Percentiles rank a stretch among this genome's conserved stretches.
Evolutionary conservation across 2,888 invertebrate species (phyloP).

Genomic region (Scrobipalpa atriplicella): DNA sequence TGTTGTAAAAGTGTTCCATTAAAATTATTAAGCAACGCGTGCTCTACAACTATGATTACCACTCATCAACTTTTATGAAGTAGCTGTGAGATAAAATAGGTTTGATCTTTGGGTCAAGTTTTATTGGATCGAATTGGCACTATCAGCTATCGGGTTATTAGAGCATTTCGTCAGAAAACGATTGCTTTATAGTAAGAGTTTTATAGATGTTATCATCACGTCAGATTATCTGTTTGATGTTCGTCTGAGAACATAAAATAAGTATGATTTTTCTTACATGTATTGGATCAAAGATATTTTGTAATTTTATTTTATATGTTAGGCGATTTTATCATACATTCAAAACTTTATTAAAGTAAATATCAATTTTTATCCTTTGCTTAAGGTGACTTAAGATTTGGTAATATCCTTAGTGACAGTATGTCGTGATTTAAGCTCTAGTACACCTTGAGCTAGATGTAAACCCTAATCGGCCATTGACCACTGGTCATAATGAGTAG

Average conservation of each 20-base stretch:
- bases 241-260: too few relatives aligned
- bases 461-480: slow-evolving; percentile 18
- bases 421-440: slow-evolving; percentile 14
- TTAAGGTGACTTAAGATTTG: background rate
- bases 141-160: background rate
- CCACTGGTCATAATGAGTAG: background rate
- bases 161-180: background rate
- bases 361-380: too few relatives aligned
- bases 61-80: background rate
- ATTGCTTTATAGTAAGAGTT: background rate
- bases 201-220: too few relatives aligned
- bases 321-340: too few relatives aligned
- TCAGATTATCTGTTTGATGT: too few relatives aligned
- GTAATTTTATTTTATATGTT: too few relatives aligned
- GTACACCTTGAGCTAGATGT: slow-evolving; percentile 22
- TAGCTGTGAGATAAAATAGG: background rate
- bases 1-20: background rate
- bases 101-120: slow-evolving; percentile 4
- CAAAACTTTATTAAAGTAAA: too few relatives aligned
- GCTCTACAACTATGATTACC: background rate
- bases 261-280: too few relatives aligned
- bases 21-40: background rate
- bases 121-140: slow-evolving; percentile 4
- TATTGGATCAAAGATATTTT: too few relatives aligned
- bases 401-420: background rate